phyloP scores from a whole-genome alignment of 2,797 vertebrate species.

The Parauchenoglanis punctatus region DNA sequence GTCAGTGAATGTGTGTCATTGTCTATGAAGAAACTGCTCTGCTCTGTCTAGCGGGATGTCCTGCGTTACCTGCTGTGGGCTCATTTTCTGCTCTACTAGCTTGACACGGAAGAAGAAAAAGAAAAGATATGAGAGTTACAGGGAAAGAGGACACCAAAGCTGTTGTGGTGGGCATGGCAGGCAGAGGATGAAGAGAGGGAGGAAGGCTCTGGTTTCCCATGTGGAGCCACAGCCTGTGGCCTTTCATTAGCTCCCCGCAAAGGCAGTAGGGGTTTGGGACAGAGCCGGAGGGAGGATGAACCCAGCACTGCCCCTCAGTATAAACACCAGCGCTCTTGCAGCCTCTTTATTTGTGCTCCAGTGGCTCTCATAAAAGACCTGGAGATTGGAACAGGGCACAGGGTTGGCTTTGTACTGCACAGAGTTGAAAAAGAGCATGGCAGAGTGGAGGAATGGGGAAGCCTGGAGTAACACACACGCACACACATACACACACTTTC shows the following conservation, averaged over 20 bases:
- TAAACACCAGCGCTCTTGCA: slow-evolving; percentile 51
- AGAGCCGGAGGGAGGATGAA: slow-evolving; percentile 25
- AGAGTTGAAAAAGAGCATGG: slow-evolving; percentile 45
- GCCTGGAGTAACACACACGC: slow-evolving; percentile 21
- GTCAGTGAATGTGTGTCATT: slow-evolving; percentile 18
- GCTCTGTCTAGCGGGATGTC: slow-evolving; percentile 35
- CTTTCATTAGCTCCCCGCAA: slow-evolving; percentile 55
- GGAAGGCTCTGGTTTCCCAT: slow-evolving; percentile 41
- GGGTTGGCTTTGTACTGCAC: slow-evolving; percentile 43
- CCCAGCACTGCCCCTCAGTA: slow-evolving; percentile 25
- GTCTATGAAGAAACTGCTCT: slow-evolving; percentile 7
- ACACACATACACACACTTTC: background rate
- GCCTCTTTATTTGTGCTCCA: slow-evolving; percentile 55
- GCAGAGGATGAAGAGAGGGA: slow-evolving; percentile 38
- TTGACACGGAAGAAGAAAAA: slow-evolving; percentile 22
- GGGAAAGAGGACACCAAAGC: slow-evolving; percentile 37
- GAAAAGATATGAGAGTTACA: background rate
- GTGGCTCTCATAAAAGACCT: slow-evolving; percentile 58
- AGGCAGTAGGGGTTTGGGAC: slow-evolving; percentile 26
- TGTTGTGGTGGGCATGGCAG: slow-evolving; percentile 21
- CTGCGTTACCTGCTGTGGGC: slow-evolving; percentile 57
- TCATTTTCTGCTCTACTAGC: slow-evolving; percentile 59
- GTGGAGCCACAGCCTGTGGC: slow-evolving; percentile 33
- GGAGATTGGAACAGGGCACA: slow-evolving; percentile 53
- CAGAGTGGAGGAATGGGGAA: slow-evolving; percentile 33